A percentile compares a stretch with the other conserved stretches of the same genome.
These are phyloP conservation scores for Triplophysa dalaica DNA, from an alignment of 2,113 vertebrate species.

Conservation along the genomic window DNA sequence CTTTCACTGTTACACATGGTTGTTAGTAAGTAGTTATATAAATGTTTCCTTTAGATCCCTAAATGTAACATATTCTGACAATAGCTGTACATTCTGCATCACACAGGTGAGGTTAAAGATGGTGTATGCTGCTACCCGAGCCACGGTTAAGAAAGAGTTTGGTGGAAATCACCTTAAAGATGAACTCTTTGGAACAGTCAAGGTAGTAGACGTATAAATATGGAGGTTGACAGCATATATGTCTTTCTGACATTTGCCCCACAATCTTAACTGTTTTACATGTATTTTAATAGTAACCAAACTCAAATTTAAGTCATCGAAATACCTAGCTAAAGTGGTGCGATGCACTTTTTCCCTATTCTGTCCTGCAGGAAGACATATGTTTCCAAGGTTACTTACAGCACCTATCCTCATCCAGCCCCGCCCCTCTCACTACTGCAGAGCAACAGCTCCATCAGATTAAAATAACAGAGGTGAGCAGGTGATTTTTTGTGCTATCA, in stretches of 20 bases:
- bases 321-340: not conserved
- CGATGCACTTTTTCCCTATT: conserved; percentile 12
- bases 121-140: conserved; percentile 96
- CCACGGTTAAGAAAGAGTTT: conserved; percentile 98
- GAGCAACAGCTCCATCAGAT: conserved; percentile 94
- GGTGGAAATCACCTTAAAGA: conserved; percentile 95
- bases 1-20: not conserved
- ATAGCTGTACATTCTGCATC: not conserved
- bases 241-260: not conserved
- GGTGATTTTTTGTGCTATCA: not conserved
- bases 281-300: not conserved
- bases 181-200: conserved; percentile 92
- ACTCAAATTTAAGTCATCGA: not conserved
- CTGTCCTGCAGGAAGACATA: conserved; percentile 84
- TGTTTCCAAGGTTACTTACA: conserved; percentile 91
- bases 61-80: not conserved
- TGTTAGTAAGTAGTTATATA: too few relatives aligned
- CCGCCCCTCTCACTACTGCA: conserved; percentile 86
- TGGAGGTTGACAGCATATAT: not conserved
- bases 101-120: conserved; percentile 95
- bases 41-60: not conserved
- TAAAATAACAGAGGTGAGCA: conserved; percentile 85
- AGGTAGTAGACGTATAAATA: conserved; percentile 72
- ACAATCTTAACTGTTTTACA: not conserved
- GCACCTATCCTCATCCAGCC: conserved; percentile 83